Percentiles rank a stretch among this genome's conserved stretches.
Conservation (phyloP, 1,140 invertebrate genomes). For the Adoxophyes honmai region DNA sequence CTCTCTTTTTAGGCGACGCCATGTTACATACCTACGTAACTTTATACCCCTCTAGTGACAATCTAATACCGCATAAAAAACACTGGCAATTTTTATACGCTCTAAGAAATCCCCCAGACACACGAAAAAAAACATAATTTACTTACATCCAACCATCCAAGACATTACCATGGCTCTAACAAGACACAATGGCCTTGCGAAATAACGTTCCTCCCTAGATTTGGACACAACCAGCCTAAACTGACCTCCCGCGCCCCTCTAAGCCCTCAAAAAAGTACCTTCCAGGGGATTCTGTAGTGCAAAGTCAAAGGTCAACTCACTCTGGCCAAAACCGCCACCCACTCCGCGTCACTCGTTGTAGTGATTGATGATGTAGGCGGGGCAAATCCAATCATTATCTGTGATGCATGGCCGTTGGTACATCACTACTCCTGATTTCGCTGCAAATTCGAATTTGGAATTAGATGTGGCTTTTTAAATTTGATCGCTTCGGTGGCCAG, state of each 20-base stretch:
- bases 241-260: constrained; percentile 31
- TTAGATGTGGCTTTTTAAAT: constrained; percentile 22
- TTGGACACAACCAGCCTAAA: constrained; percentile 29
- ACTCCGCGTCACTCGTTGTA: constrained; percentile 57
- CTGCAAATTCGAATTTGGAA: constrained; percentile 23
- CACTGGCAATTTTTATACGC: constrained; percentile 17
- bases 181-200: constrained; percentile 70
- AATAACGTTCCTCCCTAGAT: constrained; percentile 53
- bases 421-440: constrained; percentile 48
- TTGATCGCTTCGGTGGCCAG: not conserved
- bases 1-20: no score
- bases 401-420: constrained; percentile 70
- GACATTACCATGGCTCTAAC: constrained; percentile 67
- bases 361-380: constrained; percentile 74
- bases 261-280: not conserved
- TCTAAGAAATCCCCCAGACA: constrained; percentile 18
- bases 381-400: constrained; percentile 75
- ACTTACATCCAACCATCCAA: constrained; percentile 68
- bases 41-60: constrained; percentile 3
- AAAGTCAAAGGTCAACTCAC: constrained; percentile 44
- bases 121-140: constrained; percentile 67
- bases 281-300: not conserved
- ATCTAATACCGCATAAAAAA: constrained; percentile 18
- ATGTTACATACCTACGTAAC: not conserved
- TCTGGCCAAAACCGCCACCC: constrained; percentile 44